phyloP scores from a whole-genome alignment of 2,797 vertebrate species.

The Scolopax rusticola region DNA sequence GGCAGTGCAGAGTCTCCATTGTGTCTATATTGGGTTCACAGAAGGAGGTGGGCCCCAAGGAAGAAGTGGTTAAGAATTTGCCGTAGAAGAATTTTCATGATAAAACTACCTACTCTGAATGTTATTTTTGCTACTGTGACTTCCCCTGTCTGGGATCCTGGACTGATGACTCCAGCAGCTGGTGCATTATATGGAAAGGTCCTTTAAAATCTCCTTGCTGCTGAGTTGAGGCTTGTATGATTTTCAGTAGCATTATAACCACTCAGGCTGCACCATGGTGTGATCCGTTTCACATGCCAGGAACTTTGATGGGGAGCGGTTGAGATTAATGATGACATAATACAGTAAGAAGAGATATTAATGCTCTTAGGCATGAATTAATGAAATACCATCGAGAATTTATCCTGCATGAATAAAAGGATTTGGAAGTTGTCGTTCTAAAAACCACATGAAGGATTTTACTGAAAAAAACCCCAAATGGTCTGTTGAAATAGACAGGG shows the following conservation, averaged over 20 bases:
- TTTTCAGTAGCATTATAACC: background rate
- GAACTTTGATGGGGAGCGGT: constrained; percentile 21
- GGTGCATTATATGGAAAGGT: background rate
- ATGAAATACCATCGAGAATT: constrained; percentile 61
- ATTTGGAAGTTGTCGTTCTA: constrained; percentile 42
- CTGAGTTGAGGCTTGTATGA: background rate
- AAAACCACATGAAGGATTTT: background rate
- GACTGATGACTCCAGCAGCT: constrained; percentile 5
- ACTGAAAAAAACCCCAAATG: background rate
- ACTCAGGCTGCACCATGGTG: background rate
- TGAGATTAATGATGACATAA: constrained; percentile 61
- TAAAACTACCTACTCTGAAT: background rate
- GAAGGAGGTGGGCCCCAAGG: background rate
- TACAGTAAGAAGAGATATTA: constrained; percentile 54
- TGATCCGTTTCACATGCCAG: constrained; percentile 21
- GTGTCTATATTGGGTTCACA: background rate
- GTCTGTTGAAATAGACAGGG: background rate
- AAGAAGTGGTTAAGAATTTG: background rate
- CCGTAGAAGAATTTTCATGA: background rate
- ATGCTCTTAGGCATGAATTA: constrained; percentile 58
- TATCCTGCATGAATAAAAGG: constrained; percentile 60
- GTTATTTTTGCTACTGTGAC: background rate
- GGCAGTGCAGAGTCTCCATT: background rate
- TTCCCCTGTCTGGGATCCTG: background rate
- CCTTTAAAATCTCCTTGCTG: constrained; percentile 16